Conservation (phyloP, 2,888 invertebrate species). For the Diabrotica balteata region DNA sequence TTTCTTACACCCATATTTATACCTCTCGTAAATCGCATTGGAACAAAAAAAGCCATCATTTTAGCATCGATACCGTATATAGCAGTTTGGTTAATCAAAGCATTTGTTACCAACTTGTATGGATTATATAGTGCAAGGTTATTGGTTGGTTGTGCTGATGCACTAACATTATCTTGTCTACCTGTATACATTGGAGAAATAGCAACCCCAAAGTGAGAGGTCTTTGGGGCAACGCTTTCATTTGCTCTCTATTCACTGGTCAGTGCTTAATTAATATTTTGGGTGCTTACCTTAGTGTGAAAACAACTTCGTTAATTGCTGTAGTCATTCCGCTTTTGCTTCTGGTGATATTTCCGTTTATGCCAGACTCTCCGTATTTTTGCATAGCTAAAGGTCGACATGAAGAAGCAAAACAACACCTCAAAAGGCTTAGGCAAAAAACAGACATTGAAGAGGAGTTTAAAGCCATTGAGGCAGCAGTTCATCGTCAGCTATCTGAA, state of each 20-base stretch:
- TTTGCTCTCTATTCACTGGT: constrained; percentile 45
- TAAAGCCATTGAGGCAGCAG: constrained; percentile 41
- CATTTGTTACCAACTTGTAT: constrained; percentile 8
- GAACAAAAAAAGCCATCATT: constrained; percentile 48
- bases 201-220: constrained; percentile 40
- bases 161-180: constrained; percentile 34
- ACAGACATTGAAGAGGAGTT: constrained; percentile 46
- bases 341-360: constrained; percentile 64
- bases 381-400: constrained; percentile 41
- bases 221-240: constrained; percentile 44
- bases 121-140: constrained; percentile 48
- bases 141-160: constrained; percentile 43
- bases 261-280: constrained; percentile 59
- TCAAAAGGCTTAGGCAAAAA: constrained; percentile 42
- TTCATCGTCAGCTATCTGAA: constrained; percentile 50
- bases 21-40: constrained; percentile 44
- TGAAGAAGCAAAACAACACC: constrained; percentile 43
- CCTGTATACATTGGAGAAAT: constrained; percentile 46
- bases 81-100: constrained; percentile 5
- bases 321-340: constrained; percentile 66
- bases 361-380: constrained; percentile 65
- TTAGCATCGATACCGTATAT: constrained; percentile 42
- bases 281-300: constrained; percentile 63
- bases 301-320: constrained; percentile 64
- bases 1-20: constrained; percentile 18